Base-by-base conservation (phyloP, 2,888 invertebrate genomes). In the Hydropsyche betteni region DNA sequence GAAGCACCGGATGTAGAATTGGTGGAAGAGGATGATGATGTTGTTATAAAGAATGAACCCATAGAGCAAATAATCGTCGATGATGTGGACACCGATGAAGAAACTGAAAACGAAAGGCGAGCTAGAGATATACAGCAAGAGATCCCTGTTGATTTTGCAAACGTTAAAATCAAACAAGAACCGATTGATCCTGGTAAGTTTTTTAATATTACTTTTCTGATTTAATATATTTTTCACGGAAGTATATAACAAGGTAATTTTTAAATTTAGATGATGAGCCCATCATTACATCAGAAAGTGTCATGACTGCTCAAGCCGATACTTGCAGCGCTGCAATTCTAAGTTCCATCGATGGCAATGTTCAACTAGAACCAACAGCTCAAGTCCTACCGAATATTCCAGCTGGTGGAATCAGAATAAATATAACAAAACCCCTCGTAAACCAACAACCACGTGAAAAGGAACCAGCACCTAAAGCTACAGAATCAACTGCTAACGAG, bases 321-420 rank as follows among this genome's bases (percentile, higher is more conserved):
- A 88, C 87, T 2, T n/a, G 88, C 89, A 0, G 87, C 81, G 85
- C 86, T 69, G 89, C 87, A 4, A 88, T 90, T 50, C 88, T 89
- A 69, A 90, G 91, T 44, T 90, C 93, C 0, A 93, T 94, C 79
- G 94, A 94, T 83, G 94, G 94, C 53, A 94, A 95, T 83, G 88
- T 92, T 7, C 93, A 94, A 81, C 84, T 90, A 10, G 89, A 90
- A 58, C 87, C 89, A 74, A 85, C 89, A 1, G 83, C 87, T 0
- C 82, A 85, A 6, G 80, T 85, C 0, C 84, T 88, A 10, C 85
- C 88, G 24, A 81, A 85, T 6, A 83, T 81, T 77, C 87, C 84
- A 33, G 81, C 82, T 81, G 89, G 89, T 81, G 91, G 89, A 83
- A 95, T 95, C 80, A 92, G 93, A 82, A 94, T 95, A 84, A 95